Conservation (phyloP, 2,888 invertebrate genomes). For the Drosophila nigritarsus region DNA sequence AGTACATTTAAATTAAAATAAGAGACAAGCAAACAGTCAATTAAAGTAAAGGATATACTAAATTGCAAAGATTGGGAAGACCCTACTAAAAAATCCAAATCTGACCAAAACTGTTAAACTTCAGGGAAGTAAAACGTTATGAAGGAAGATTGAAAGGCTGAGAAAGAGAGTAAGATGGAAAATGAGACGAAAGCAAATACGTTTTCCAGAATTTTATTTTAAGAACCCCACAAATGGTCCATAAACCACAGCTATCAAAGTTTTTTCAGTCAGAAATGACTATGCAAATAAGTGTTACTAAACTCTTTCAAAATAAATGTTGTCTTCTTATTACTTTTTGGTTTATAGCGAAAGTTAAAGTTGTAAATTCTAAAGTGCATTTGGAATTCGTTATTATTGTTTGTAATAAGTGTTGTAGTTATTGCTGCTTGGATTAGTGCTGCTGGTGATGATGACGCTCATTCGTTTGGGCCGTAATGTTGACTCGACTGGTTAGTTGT, state of each 20-base stretch:
- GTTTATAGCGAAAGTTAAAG: background rate
- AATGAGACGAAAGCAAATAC: background rate
- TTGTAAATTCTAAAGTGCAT: conserved; percentile 20
- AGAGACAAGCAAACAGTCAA: background rate
- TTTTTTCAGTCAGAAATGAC: background rate
- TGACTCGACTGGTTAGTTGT: conserved; percentile 75
- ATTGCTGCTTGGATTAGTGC: conserved; percentile 50
- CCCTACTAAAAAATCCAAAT: background rate
- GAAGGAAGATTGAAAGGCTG: no score
- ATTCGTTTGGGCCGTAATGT: conserved; percentile 79
- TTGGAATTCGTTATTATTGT: conserved; percentile 17
- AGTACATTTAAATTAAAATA: background rate
- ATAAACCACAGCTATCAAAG: background rate
- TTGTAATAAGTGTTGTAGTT: conserved; percentile 13
- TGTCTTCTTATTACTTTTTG: background rate
- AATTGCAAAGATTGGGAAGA: background rate
- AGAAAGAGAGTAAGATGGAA: background rate
- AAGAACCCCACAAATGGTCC: background rate
- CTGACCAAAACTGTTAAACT: background rate
- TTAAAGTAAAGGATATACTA: background rate
- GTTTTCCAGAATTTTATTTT: background rate
- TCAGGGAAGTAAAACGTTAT: no score
- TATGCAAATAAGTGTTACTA: background rate
- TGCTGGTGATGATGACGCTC: conserved; percentile 72
- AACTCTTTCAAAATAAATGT: background rate